Base-by-base conservation (phyloP, 2,113 vertebrate species). In the Pseudopipra pipra region DNA sequence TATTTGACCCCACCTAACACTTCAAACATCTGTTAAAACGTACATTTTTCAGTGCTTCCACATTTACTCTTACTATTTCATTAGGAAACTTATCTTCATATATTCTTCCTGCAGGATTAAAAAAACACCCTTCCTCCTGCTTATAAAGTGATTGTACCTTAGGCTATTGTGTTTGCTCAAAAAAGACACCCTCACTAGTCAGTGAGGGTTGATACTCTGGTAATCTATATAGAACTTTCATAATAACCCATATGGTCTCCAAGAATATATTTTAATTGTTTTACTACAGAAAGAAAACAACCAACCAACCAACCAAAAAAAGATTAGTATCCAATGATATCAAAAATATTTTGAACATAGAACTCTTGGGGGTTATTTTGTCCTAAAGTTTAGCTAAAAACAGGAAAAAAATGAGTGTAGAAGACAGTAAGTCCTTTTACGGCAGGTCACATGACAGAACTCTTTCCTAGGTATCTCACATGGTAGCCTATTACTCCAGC, bases 101-200 rank as follows among this genome's bases (percentile, higher is more conserved):
- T 11, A n/a, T 65, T 41, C 3, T 46, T 85, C 78, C 61, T 46
- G 2, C 31, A 46, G 13, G 20, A 58, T 52, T 28, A 41, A 75
- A 56, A 62, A 67, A 54, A 5, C 25, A 75, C 1, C 2, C 3
- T 33, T 80, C 6, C 19, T 65, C 8, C 30, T 47, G 4, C 12
- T 78, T 47, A 33, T 11, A 54, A 28, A 76, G 4, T 0, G 0
- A 52, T 43, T 14, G 8, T 47, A 51, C 41, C 27, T 19, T 28
- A 47, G 8, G 18, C 37, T 72, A 41, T 27, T 37, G 6, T 11
- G 5, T 62, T 85, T 92, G 13, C 15, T 78, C 33, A 80, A 75
- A 58, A 91, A 72, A 74, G 4, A 9, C 9, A 19, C 70, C 31
- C 83, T 61, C 31, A 47, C 12, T 59, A 25, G 7, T 86, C 14